Percentiles rank a stretch among this genome's conserved stretches.
Conservation (phyloP, 1,140 invertebrate species). For the Acarapis woodi region DNA sequence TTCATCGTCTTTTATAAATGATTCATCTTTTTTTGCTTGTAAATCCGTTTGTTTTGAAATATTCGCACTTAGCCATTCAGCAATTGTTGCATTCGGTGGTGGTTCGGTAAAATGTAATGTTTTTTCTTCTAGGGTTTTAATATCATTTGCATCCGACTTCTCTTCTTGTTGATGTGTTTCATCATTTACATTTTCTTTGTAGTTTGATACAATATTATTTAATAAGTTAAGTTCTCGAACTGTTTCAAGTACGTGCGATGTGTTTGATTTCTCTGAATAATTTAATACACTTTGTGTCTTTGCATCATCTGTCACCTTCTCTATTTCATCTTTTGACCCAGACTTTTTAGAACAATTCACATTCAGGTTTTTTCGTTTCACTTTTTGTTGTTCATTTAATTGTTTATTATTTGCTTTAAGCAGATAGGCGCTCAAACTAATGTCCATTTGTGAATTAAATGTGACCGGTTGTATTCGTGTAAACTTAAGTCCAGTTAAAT, state of each 20-base stretch:
- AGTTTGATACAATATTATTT: too few species aligned
- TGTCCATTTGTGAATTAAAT: constrained; percentile 8
- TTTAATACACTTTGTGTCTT: too few species aligned
- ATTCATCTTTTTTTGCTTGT: background rate
- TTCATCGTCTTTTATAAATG: background rate
- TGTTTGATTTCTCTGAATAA: too few species aligned
- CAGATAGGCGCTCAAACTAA: constrained; percentile 9
- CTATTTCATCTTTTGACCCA: too few species aligned
- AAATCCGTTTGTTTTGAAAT: too few species aligned
- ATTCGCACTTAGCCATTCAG: constrained; percentile 8
- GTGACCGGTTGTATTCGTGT: constrained; percentile 2
- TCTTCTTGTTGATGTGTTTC: constrained; percentile 1
- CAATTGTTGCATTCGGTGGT: constrained; percentile 8
- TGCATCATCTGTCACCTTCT: too few species aligned
- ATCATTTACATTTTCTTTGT: background rate
- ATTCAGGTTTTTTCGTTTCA: too few species aligned
- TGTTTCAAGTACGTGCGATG: too few species aligned
- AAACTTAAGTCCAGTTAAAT: background rate
- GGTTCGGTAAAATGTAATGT: constrained; percentile 4
- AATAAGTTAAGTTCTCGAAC: too few species aligned
- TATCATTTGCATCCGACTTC: background rate
- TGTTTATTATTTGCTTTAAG: too few species aligned
- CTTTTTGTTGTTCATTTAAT: too few species aligned
- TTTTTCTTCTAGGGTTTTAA: background rate
- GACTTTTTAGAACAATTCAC: too few species aligned